Base-by-base conservation (phyloP, 1,140 invertebrate genomes). In the Eulimnadia texana region DNA sequence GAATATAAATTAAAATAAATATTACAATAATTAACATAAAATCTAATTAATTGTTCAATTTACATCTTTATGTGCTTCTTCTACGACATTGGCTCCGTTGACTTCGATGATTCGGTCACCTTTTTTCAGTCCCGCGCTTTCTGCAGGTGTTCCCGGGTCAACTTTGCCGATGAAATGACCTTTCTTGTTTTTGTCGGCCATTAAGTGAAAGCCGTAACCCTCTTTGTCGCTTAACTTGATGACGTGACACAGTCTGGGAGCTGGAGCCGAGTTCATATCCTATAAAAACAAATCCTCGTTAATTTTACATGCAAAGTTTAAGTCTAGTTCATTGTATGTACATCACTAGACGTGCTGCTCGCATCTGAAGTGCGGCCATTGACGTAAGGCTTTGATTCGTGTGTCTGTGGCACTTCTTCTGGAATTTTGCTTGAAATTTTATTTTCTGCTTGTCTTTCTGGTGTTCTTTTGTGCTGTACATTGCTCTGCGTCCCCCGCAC, bases 111-210 rank as follows among this genome's bases (percentile, higher is more conserved):
- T 97, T 49, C 90, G 81, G 74, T 98, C 94, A 22, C 90, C 90
- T 72, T 91, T 84, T 60, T 81, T 81, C 19, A 99, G 74, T 2
- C 93, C 93, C 9, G 93, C 91, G 0, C 80, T 75, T 70, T 93
- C 85, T 10, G 94, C 93, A 16, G 95, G 95, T 2, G 90, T 93
- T 25, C 84, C 84, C 10, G 86, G 82, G 76, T 99, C 95, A 47
- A 99, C 93, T 75, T 97, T 96, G 22, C 95, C 95, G 69, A 99
- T 95, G 72, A 87, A 98, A 71, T 99, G 96, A 2, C 95, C 94
- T 13, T 83, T 84, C 72, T 91, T 90, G 23, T 86, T 84, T 70
- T 74, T 71, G 10, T 98, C 94, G n/a, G 94, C 93, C 73, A 98
- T 93, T 58, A 99, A 76, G 77, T 99, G 98, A 74, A 99, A 99